Evolutionary conservation across 2,888 invertebrate species (phyloP).

Genomic region (Conistra vaccinii): DNA sequence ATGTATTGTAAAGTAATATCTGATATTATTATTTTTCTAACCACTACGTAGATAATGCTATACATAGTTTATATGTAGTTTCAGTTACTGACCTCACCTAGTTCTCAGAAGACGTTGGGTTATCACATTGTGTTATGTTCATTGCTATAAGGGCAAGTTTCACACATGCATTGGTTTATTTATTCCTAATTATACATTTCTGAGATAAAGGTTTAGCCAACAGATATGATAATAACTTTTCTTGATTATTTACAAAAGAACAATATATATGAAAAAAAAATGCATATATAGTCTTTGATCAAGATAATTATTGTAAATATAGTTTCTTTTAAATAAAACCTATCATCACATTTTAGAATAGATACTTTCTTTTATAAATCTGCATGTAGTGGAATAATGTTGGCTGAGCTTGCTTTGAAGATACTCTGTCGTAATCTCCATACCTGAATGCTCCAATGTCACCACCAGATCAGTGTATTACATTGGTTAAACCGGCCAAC

Average conservation of each 20-base stretch:
- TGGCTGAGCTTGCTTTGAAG: too few relatives aligned
- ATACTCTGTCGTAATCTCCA: too few relatives aligned
- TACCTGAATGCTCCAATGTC: too few relatives aligned
- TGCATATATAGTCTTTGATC: neutral
- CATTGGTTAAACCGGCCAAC: too few relatives aligned
- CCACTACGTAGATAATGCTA: slow-evolving; percentile 19
- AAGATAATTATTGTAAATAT: neutral
- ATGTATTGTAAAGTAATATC: slow-evolving; percentile 30
- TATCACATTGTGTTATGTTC: slow-evolving; percentile 65
- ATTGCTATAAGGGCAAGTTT: slow-evolving; percentile 48
- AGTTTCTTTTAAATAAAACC: neutral
- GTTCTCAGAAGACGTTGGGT: slow-evolving; percentile 68
- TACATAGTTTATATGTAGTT: slow-evolving; percentile 23
- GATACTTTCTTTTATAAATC: neutral
- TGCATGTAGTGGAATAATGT: neutral
- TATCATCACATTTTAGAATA: neutral
- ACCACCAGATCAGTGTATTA: too few relatives aligned
- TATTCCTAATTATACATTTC: slow-evolving; percentile 1
- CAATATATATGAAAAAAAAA: neutral
- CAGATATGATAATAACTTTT: neutral
- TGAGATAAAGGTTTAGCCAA: neutral
- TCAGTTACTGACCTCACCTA: slow-evolving; percentile 72
- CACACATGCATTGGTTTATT: slow-evolving; percentile 21
- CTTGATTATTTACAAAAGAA: neutral
- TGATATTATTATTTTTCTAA: slow-evolving; percentile 42